Conservation (phyloP, 2,888 invertebrate species). For the Tachina fera region DNA sequence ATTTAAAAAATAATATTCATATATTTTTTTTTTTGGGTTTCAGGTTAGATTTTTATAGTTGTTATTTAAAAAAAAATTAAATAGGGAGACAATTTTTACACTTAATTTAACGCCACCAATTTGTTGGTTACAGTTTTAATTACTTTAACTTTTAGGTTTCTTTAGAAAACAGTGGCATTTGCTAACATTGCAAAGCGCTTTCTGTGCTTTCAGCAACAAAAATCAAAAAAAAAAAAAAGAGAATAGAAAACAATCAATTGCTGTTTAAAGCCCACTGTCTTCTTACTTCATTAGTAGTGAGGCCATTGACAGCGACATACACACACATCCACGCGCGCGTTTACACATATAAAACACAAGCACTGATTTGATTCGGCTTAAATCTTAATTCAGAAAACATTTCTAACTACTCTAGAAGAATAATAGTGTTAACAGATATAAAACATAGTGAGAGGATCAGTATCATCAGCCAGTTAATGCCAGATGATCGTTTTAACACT, state of each 20-base stretch:
- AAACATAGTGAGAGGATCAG: slow-evolving; percentile 12
- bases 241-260: neutral
- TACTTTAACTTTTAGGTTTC: slow-evolving; percentile 9
- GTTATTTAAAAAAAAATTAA: slow-evolving; percentile 10
- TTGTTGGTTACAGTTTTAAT: slow-evolving; percentile 46
- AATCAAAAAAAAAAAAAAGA: too few species aligned
- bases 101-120: slow-evolving; percentile 52
- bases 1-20: slow-evolving; percentile 20
- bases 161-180: slow-evolving; percentile 28
- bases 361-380: slow-evolving; percentile 33
- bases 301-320: slow-evolving; percentile 41
- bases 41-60: slow-evolving; percentile 46
- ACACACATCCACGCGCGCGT: neutral
- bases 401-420: slow-evolving; percentile 60
- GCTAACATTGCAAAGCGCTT: neutral
- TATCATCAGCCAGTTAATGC: slow-evolving; percentile 13
- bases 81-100: slow-evolving; percentile 22
- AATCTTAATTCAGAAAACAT: slow-evolving; percentile 35
- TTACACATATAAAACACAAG: slow-evolving; percentile 13
- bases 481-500: slow-evolving; percentile 43
- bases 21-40: slow-evolving; percentile 34
- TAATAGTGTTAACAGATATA: slow-evolving; percentile 15
- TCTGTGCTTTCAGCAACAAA: neutral
- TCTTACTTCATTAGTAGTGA: slow-evolving; percentile 35
- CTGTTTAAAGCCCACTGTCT: slow-evolving; percentile 26